A percentile compares a stretch with the other conserved stretches of the same genome.
Evolutionary conservation across 2,888 invertebrate genomes (phyloP).

Genomic region (Platycheirus rosarum): DNA sequence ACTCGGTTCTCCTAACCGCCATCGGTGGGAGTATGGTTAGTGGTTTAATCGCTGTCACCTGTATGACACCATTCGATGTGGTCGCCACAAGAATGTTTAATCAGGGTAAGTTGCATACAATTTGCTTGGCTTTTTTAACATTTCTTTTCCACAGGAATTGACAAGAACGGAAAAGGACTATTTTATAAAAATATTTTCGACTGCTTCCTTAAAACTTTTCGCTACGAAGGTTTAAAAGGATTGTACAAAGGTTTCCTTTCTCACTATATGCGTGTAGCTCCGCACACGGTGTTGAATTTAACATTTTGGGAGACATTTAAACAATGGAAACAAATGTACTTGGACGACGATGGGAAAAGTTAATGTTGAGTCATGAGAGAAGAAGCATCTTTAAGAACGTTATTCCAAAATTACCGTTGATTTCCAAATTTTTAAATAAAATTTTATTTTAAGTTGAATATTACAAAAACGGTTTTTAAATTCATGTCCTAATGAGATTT

Average conservation of each 20-base stretch:
- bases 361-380: slow-evolving; percentile 6
- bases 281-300: slow-evolving; percentile 90
- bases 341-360: slow-evolving; percentile 63
- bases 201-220: slow-evolving; percentile 89
- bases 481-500: too few relatives aligned
- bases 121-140: not conserved
- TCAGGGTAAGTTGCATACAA: slow-evolving; percentile 85
- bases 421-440: too few relatives aligned
- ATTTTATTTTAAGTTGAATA: not conserved
- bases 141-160: too few relatives aligned
- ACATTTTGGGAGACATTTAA: slow-evolving; percentile 88
- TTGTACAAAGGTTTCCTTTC: slow-evolving; percentile 91
- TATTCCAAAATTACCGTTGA: too few relatives aligned
- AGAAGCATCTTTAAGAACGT: too few relatives aligned
- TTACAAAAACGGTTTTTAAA: not conserved
- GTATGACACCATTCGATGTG: slow-evolving; percentile 94
- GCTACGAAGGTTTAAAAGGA: slow-evolving; percentile 89
- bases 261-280: slow-evolving; percentile 89
- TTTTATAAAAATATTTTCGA: slow-evolving; percentile 89
- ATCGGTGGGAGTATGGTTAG: slow-evolving; percentile 89
- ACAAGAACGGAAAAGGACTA: slow-evolving; percentile 85
- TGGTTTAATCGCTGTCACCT: slow-evolving; percentile 88
- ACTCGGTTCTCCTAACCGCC: slow-evolving; percentile 84
- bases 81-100: slow-evolving; percentile 94
- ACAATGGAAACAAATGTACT: slow-evolving; percentile 75